These are phyloP conservation scores for Nemoura dubitans DNA, from an alignment of 2,888 invertebrate genomes.

Conservation along the genomic window DNA sequence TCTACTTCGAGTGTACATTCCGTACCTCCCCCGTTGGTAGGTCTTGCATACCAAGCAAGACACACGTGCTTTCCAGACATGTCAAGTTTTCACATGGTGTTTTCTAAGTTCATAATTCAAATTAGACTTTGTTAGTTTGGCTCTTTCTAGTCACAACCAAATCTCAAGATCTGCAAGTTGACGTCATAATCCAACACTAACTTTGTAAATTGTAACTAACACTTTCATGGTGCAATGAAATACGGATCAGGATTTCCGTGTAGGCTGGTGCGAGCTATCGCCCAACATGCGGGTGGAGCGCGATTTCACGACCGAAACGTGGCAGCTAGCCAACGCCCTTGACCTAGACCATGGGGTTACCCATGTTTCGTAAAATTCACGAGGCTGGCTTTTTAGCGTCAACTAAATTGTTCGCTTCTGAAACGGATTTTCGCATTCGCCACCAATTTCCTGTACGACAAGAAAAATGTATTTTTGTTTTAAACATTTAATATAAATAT, in stretches of 20 bases:
- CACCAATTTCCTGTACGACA: background rate
- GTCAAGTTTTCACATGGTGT: background rate
- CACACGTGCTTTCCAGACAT: background rate
- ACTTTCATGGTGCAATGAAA: no score
- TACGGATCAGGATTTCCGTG: background rate
- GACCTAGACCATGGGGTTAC: background rate
- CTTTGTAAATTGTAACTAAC: no score
- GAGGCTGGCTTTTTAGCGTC: background rate
- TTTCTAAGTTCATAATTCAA: background rate
- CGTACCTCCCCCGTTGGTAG: background rate
- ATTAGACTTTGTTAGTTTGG: background rate
- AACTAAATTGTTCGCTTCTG: background rate
- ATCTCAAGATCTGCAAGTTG: no score
- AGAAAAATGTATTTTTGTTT: background rate
- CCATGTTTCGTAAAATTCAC: background rate
- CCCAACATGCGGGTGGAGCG: background rate
- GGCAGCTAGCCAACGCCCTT: background rate
- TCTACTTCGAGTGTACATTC: no score
- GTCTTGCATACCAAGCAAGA: background rate
- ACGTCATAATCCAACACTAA: no score
- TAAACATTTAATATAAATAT: no score
- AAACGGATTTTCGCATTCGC: background rate
- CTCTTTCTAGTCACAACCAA: no score
- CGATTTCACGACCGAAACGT: background rate
- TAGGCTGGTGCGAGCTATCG: background rate